Evolutionary conservation across 1,140 invertebrate species (phyloP).

Genomic region (Brachionus plicatilis): DNA sequence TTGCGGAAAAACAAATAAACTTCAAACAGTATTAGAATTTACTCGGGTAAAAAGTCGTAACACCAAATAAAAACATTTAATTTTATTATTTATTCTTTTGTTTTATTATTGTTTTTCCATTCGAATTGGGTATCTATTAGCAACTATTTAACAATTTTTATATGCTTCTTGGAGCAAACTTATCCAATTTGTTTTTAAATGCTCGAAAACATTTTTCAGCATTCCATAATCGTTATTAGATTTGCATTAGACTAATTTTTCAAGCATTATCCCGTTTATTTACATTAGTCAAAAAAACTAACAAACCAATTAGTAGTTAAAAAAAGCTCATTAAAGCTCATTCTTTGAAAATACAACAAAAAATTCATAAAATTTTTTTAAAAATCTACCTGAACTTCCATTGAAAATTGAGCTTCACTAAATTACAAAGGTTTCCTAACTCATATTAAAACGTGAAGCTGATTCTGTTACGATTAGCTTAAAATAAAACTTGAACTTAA

Average conservation of each 20-base stretch:
- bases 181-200: neutral
- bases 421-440: neutral
- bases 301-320: neutral
- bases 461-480: neutral
- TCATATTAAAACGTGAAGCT: neutral
- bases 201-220: neutral
- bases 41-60: neutral
- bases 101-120: neutral
- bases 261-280: neutral
- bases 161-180: neutral
- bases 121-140: conserved; percentile 19
- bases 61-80: neutral
- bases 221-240: neutral
- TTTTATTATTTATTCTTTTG: neutral
- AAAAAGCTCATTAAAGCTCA: neutral
- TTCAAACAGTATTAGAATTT: neutral
- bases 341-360: neutral
- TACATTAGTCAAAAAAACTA: neutral
- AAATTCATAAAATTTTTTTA: neutral
- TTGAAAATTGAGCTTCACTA: neutral
- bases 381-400: neutral
- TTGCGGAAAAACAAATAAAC: neutral
- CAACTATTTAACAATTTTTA: neutral
- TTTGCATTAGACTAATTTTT: neutral
- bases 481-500: neutral